These are phyloP conservation scores for Ophonus ardosiacus DNA, from an alignment of 2,888 invertebrate species.

Conservation along the genomic window DNA sequence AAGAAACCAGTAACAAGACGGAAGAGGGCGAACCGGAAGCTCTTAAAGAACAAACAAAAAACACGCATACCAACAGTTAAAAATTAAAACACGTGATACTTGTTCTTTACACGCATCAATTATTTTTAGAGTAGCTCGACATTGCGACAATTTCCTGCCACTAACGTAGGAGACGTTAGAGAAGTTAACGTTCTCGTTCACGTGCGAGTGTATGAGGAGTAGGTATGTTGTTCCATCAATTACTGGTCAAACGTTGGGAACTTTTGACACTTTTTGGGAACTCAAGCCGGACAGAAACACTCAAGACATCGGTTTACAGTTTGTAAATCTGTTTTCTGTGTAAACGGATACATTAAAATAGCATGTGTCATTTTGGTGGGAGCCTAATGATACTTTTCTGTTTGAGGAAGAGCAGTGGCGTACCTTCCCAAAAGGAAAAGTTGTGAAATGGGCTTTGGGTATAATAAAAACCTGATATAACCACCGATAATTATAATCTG, in stretches of 20 bases:
- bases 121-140: constrained; percentile 61
- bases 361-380: constrained; percentile 60
- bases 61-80: constrained; percentile 58
- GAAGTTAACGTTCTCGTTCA: constrained; percentile 13
- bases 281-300: constrained; percentile 43
- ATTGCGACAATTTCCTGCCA: constrained; percentile 61
- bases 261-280: constrained; percentile 61
- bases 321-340: constrained; percentile 65
- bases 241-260: constrained; percentile 53
- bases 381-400: constrained; percentile 52
- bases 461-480: too few relatives aligned
- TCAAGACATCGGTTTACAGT: constrained; percentile 57
- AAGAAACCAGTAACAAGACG: constrained; percentile 34
- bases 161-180: constrained; percentile 54
- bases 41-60: constrained; percentile 56
- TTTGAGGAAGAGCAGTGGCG: background rate
- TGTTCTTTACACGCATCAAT: constrained; percentile 59
- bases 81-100: constrained; percentile 61
- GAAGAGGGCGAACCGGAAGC: constrained; percentile 56
- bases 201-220: background rate
- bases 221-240: constrained; percentile 53
- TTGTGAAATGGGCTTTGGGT: too few relatives aligned
- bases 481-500: too few relatives aligned
- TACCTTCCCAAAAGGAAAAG: background rate
- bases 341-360: constrained; percentile 65